These are phyloP conservation scores for Paguma larvata DNA, from an alignment of 2,797 vertebrate genomes.

Conservation along the genomic window DNA sequence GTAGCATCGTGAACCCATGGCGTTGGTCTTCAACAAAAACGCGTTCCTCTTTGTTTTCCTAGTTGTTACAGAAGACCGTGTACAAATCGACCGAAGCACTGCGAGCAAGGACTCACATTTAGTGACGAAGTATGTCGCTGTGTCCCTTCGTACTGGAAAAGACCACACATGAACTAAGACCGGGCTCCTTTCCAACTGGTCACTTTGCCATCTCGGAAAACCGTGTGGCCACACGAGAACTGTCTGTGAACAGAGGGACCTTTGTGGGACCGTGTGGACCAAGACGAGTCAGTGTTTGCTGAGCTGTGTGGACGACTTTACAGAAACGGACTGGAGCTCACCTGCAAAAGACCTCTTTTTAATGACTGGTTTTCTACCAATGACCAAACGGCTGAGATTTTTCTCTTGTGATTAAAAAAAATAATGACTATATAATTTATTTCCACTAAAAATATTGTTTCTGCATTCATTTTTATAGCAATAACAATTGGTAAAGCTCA, in stretches of 20 bases:
- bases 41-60: conserved; percentile 27
- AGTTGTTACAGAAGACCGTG: conserved; percentile 96
- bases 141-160: conserved; percentile 96
- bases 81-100: conserved; percentile 91
- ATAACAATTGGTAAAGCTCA: conserved; percentile 96
- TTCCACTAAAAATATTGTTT: conserved; percentile 96
- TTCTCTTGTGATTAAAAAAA: conserved; percentile 92
- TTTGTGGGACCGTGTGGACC: conserved; percentile 79
- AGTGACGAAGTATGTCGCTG: conserved; percentile 98
- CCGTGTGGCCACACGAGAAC: conserved; percentile 83
- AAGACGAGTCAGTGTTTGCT: conserved; percentile 78
- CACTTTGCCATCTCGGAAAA: conserved; percentile 80
- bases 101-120: conserved; percentile 94
- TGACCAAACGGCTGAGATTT: conserved; percentile 89
- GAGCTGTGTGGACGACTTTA: conserved; percentile 80
- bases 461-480: conserved; percentile 94
- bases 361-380: conserved; percentile 88
- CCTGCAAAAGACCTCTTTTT: conserved; percentile 86
- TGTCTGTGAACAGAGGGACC: conserved; percentile 86
- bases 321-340: conserved; percentile 79
- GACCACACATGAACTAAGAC: conserved; percentile 90
- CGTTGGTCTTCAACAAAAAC: background rate
- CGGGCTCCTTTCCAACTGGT: conserved; percentile 34
- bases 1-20: background rate
- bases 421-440: conserved; percentile 99